Conservation (phyloP, 2,113 vertebrate species). For the Eonycteris spelaea region DNA sequence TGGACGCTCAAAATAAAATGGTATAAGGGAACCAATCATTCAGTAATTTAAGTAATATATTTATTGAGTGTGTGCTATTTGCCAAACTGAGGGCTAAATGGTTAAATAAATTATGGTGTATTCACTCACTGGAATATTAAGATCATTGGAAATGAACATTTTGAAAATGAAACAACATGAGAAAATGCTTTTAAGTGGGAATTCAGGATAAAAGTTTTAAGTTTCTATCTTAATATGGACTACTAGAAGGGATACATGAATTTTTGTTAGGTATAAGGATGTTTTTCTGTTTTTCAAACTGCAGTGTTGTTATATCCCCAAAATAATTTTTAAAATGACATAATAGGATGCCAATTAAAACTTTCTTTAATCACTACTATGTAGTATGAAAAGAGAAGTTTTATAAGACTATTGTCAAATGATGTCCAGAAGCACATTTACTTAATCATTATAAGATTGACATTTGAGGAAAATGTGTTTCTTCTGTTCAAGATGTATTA, state of each 20-base stretch:
- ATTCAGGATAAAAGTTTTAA: conserved; percentile 24
- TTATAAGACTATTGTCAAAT: conserved; percentile 16
- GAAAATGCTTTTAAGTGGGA: conserved; percentile 29
- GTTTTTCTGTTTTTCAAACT: conserved; percentile 3
- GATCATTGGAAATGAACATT: conserved; percentile 43
- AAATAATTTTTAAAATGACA: neutral
- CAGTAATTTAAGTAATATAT: conserved; percentile 25
- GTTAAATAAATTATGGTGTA: conserved; percentile 30
- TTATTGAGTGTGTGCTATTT: neutral
- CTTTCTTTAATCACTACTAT: neutral
- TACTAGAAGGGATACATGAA: neutral
- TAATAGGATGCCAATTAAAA: neutral
- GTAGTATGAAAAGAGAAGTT: neutral
- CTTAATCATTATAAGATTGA: conserved; percentile 22
- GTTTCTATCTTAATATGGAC: conserved; percentile 10
- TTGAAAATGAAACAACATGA: conserved; percentile 10
- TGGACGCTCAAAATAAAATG: neutral
- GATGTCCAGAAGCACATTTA: neutral
- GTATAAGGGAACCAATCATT: neutral
- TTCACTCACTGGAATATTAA: neutral
- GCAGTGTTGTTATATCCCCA: neutral
- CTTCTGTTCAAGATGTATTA: conserved; percentile 34
- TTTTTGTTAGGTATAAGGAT: conserved; percentile 23
- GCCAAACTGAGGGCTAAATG: neutral
- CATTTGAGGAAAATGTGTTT: conserved; percentile 30